Evolutionary conservation across 2,797 vertebrate species (phyloP).

Genomic region (Megalops cyprinoides): DNA sequence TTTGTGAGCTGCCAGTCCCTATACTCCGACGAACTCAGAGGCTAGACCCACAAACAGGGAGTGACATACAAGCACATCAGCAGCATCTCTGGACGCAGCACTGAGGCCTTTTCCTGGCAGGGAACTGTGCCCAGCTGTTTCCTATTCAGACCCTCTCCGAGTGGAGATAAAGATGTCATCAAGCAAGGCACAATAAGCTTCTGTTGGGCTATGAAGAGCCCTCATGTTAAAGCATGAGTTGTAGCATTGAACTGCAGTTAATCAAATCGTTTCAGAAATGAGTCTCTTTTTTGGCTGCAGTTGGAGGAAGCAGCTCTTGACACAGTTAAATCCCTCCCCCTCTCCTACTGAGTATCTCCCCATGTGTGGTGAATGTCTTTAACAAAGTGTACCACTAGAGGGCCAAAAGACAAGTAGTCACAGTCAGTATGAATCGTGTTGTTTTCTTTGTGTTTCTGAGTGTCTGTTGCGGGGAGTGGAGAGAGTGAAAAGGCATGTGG

Average conservation of each 20-base stretch:
- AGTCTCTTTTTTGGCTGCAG: too few species aligned
- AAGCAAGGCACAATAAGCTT: conserved; percentile 23
- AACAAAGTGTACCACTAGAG: neutral
- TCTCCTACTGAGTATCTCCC: neutral
- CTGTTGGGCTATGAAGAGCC: conserved; percentile 25
- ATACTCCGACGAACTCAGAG: conserved; percentile 7
- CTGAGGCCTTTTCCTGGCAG: conserved; percentile 8
- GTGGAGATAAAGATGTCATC: conserved; percentile 17
- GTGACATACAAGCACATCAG: conserved; percentile 15
- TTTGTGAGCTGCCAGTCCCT: neutral
- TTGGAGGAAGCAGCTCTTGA: neutral
- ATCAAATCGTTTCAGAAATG: conserved; percentile 12
- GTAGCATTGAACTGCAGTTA: neutral
- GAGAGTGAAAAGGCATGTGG: neutral
- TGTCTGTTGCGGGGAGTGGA: neutral
- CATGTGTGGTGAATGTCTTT: neutral
- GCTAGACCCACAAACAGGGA: conserved; percentile 20
- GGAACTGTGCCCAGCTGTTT: conserved; percentile 30
- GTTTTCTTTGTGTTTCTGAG: neutral
- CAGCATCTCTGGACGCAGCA: conserved; percentile 2
- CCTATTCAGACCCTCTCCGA: conserved; percentile 22
- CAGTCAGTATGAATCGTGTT: neutral
- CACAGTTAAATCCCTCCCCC: neutral
- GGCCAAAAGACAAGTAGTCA: neutral
- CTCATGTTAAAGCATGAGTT: conserved; percentile 23